Conservation (phyloP, 2,113 vertebrate genomes). For the Rana temporaria region DNA sequence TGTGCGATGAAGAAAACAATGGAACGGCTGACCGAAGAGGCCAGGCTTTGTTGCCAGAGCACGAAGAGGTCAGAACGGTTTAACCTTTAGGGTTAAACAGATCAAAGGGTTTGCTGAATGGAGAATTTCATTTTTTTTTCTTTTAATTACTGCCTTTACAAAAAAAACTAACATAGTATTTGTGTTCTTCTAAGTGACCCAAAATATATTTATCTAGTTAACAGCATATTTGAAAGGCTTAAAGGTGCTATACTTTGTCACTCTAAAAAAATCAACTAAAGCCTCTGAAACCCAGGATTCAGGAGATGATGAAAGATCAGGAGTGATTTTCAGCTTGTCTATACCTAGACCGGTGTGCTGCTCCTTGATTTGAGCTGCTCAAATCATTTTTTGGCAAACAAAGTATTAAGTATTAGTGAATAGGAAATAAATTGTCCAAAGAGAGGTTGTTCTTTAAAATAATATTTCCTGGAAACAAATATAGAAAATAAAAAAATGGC, state of each 20-base stretch:
- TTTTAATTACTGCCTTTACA: constrained; percentile 67
- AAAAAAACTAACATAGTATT: constrained; percentile 64
- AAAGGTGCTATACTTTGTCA: constrained; percentile 7
- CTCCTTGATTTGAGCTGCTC: too few species aligned
- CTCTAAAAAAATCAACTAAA: not conserved
- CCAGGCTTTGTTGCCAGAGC: constrained; percentile 68
- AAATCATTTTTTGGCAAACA: too few species aligned
- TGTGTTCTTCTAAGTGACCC: constrained; percentile 3
- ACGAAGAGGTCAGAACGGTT: constrained; percentile 71
- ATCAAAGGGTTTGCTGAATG: constrained; percentile 77
- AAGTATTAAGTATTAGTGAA: too few species aligned
- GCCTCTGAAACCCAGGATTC: too few species aligned
- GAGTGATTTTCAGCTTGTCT: too few species aligned
- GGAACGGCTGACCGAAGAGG: constrained; percentile 71
- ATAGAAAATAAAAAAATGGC: too few species aligned
- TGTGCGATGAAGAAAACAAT: constrained; percentile 76
- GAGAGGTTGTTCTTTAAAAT: too few species aligned
- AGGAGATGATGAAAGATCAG: too few species aligned
- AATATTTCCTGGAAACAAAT: too few species aligned
- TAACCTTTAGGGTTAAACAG: constrained; percentile 80
- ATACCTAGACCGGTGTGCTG: too few species aligned
- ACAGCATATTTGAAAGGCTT: not conserved
- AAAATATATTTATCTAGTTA: constrained; percentile 18
- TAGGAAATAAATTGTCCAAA: too few species aligned
- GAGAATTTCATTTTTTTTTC: constrained; percentile 67